Evolutionary conservation across 2,113 vertebrate genomes (phyloP), one percentile per base, ranked within the genome.

Genomic region (Nothocercus julius): DNA sequence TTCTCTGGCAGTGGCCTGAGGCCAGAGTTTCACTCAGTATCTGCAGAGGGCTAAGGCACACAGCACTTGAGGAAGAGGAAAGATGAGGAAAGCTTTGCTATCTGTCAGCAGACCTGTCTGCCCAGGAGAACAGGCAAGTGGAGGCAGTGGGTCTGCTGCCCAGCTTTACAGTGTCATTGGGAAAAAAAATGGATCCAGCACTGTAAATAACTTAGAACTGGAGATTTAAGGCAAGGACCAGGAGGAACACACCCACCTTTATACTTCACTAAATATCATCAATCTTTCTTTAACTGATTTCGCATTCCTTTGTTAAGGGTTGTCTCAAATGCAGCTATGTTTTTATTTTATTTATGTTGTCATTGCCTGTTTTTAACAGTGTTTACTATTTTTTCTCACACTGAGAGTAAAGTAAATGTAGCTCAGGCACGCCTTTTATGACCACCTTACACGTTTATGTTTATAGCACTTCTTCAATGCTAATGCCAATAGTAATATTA

Each of bases 51-150:
- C 8, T 14, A n/a, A 44, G 34, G 63, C 59, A 45, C n/a, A 67
- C 10, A 6, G 44, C 5, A 40, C 25, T 77, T 40, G 42, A 87
- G 59, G 66, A 80, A 89, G 54, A 79, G 32, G 34, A n/a, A 64
- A 84, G 80, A 42, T 67, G 79, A 89, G 68, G n/a, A 67, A 74
- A 83, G 32, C 32, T 49, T 47, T n/a, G 8, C 15, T 91, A 84
- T 47, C 81, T 6, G 0, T 27, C 17, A 54, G 40, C 34, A 79
- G 74, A 72, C 67, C 66, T 10, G 0, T 25, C 64, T 89, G 47
- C 19, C 34, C 0, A 0, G 28, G 15, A 67, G 8, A 11, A 66
- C 1, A 4, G 68, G 22, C 25, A 68, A 5, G 51, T 72, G 64
- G 30, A 84, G 5, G 6, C 24, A 10, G 36, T 34, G 45, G 49